Percentiles rank a stretch among this genome's conserved stretches.
Conservation (phyloP, 2,797 vertebrate species). For the Gallinago solitaria region DNA sequence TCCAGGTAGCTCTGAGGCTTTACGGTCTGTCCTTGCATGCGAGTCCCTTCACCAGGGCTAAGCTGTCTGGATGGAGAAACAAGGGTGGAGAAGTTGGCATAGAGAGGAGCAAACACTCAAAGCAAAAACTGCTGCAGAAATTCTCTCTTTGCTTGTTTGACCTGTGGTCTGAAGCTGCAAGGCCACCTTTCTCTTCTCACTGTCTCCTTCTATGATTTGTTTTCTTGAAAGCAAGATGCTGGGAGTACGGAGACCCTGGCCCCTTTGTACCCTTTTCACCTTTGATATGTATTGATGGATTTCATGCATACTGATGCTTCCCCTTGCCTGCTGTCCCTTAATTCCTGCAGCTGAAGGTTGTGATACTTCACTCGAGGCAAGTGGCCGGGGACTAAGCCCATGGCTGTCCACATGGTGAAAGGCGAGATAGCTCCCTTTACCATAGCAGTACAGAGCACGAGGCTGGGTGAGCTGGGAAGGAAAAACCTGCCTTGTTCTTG, state of each 20-base stretch:
- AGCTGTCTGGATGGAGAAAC: background rate
- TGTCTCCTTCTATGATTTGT: background rate
- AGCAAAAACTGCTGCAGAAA: background rate
- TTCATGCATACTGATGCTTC: background rate
- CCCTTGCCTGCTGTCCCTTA: background rate
- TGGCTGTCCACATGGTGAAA: background rate
- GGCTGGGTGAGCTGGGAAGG: background rate
- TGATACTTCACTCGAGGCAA: background rate
- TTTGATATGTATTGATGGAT: background rate
- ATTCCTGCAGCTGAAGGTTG: background rate
- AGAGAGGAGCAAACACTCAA: background rate
- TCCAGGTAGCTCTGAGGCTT: background rate
- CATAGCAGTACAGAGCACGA: background rate
- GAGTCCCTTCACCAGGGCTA: background rate
- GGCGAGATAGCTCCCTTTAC: background rate
- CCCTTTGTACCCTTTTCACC: background rate
- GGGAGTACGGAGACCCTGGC: background rate
- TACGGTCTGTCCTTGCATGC: fast-evolving
- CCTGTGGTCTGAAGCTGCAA: background rate
- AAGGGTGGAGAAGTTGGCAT: background rate
- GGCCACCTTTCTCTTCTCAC: background rate
- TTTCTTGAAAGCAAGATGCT: background rate
- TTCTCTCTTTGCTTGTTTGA: background rate
- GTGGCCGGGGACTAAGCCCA: background rate
- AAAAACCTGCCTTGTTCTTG: background rate